These are phyloP conservation scores for Pangasius macronema DNA, from an alignment of 2,797 vertebrate genomes.

Conservation along the genomic window DNA sequence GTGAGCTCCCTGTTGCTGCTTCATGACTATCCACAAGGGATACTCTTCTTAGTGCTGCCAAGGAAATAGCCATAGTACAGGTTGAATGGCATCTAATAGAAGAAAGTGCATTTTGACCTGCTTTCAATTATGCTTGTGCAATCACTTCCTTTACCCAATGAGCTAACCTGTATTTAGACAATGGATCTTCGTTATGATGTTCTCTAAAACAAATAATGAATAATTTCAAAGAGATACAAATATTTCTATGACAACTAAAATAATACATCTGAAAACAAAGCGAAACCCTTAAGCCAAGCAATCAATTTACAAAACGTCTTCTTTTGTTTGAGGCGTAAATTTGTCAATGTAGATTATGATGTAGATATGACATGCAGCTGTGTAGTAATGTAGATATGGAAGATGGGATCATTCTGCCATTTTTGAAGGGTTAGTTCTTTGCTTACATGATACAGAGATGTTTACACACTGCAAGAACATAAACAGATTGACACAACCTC, in stretches of 20 bases:
- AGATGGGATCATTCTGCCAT: background rate
- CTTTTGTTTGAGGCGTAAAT: background rate
- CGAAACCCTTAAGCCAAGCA: background rate
- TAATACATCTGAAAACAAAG: background rate
- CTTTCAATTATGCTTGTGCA: background rate
- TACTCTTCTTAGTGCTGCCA: background rate
- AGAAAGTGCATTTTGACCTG: background rate
- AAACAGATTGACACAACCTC: background rate
- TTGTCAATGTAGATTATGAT: no score
- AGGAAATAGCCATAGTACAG: background rate
- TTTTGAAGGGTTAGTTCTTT: background rate
- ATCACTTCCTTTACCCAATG: background rate
- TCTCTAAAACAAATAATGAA: background rate
- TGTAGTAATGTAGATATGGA: no score
- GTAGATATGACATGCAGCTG: no score
- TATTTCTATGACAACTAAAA: background rate
- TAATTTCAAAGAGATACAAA: background rate
- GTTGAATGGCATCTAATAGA: background rate
- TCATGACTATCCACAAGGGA: background rate
- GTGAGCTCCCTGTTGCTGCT: background rate
- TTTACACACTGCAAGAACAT: background rate
- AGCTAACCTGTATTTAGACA: background rate
- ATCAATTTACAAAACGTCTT: background rate
- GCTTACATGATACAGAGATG: background rate
- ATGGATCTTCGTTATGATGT: background rate